phyloP scores from a whole-genome alignment of 2,888 invertebrate genomes.

The Chrysolina americana region DNA sequence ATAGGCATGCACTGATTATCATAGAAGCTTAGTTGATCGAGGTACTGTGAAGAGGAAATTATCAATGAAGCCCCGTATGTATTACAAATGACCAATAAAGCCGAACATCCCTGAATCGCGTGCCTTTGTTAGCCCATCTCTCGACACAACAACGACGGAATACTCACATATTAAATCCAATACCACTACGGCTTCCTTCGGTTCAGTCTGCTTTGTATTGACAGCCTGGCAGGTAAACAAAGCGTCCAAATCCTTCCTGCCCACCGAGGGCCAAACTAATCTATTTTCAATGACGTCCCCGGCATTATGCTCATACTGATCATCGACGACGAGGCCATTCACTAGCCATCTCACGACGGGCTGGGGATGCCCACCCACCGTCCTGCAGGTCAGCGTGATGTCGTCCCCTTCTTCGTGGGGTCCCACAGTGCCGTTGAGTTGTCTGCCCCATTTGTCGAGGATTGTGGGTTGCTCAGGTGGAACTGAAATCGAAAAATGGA shows the following conservation, averaged over 20 bases:
- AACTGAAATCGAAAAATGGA: constrained; percentile 73
- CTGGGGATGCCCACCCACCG: constrained; percentile 89
- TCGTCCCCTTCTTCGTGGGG: constrained; percentile 91
- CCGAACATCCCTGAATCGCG: neutral
- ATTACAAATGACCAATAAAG: neutral
- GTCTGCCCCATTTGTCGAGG: constrained; percentile 87
- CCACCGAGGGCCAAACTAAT: constrained; percentile 81
- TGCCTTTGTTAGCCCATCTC: neutral
- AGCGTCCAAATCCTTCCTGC: constrained; percentile 85
- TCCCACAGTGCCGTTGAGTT: constrained; percentile 85
- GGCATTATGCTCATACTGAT: constrained; percentile 87
- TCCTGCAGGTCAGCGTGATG: constrained; percentile 87
- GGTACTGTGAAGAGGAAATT: too few species aligned
- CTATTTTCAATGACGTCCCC: constrained; percentile 91
- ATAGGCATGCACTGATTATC: too few species aligned
- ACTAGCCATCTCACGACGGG: constrained; percentile 86
- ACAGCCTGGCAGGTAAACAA: constrained; percentile 91
- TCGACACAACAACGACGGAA: neutral
- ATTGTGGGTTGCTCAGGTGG: constrained; percentile 90
- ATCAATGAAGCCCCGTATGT: too few species aligned
- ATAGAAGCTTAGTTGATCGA: too few species aligned
- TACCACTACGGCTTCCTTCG: constrained; percentile 82
- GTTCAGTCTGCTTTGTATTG: constrained; percentile 87
- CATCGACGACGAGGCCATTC: constrained; percentile 85
- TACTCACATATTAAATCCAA: constrained; percentile 86